Conservation (phyloP, 2,113 vertebrate species). For the Plectropomus leopardus region DNA sequence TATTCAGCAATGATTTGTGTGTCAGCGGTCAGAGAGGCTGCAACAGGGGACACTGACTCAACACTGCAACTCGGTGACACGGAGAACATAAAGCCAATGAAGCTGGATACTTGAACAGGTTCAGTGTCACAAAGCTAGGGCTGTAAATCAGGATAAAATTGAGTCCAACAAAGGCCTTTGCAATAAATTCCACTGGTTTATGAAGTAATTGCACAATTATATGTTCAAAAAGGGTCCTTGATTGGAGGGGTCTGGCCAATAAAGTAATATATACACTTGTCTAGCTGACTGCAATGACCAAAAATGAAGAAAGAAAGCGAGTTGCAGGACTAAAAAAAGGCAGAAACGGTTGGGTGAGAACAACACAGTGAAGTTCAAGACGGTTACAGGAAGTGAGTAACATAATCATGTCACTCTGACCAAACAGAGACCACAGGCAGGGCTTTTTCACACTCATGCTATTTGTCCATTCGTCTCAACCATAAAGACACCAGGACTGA, state of each 20-base stretch:
- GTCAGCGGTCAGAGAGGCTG: slow-evolving; percentile 30
- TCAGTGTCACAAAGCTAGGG: slow-evolving; percentile 4
- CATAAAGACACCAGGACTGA: slow-evolving; percentile 16
- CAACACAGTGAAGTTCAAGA: not conserved
- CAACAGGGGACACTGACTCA: slow-evolving; percentile 19
- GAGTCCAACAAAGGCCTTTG: not conserved
- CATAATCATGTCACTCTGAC: slow-evolving; percentile 8
- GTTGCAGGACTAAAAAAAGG: not conserved
- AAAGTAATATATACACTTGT: not conserved
- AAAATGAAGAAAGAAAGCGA: not conserved
- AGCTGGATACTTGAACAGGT: slow-evolving; percentile 4
- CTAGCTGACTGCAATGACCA: not conserved
- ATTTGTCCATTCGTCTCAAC: slow-evolving; percentile 14
- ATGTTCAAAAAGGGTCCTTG: not conserved
- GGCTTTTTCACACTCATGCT: not conserved
- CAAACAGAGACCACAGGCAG: not conserved
- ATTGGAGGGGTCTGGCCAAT: not conserved
- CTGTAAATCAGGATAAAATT: not conserved
- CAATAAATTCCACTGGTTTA: not conserved
- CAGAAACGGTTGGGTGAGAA: not conserved
- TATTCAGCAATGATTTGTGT: slow-evolving; percentile 41
- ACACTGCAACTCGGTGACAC: not conserved
- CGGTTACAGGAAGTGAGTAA: slow-evolving; percentile 1
- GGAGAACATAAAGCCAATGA: slow-evolving; percentile 3
- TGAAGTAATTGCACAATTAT: not conserved